These are phyloP conservation scores for Erethizon dorsatum DNA, from an alignment of 2,797 vertebrate species.

Conservation along the genomic window DNA sequence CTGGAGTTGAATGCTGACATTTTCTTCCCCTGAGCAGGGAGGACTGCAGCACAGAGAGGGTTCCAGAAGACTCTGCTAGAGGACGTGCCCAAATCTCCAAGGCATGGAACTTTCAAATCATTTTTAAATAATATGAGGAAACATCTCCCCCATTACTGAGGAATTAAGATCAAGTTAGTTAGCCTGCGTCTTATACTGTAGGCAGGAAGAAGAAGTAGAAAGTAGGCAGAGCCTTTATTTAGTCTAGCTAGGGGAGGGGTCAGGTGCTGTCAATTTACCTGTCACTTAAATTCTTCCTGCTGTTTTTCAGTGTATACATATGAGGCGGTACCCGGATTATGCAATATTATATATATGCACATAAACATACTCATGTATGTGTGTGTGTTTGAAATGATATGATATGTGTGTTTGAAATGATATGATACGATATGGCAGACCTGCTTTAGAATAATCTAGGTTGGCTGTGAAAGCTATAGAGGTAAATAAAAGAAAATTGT, in stretches of 20 bases:
- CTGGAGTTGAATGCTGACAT: not conserved
- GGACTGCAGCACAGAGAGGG: not conserved
- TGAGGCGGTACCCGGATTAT: not conserved
- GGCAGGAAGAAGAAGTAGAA: not conserved
- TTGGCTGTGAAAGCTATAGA: not conserved
- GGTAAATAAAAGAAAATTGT: not conserved
- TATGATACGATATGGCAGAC: too few species aligned
- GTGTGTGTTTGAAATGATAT: not conserved
- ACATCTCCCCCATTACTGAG: not conserved
- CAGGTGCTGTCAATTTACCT: not conserved
- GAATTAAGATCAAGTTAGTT: not conserved
- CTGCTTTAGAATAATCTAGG: not conserved
- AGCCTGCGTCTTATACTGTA: not conserved
- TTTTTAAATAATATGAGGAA: not conserved
- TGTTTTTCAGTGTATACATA: not conserved
- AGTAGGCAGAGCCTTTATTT: not conserved
- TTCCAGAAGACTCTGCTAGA: not conserved
- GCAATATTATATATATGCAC: not conserved
- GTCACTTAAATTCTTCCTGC: not conserved
- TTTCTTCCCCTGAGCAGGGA: not conserved
- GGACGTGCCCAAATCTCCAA: not conserved
- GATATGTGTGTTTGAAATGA: not conserved
- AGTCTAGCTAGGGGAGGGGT: not conserved
- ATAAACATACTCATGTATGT: not conserved
- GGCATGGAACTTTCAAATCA: not conserved